Evolutionary conservation across 2,888 invertebrate species (phyloP), one percentile per base, ranked within the genome.

Genomic region (Argynnis bischoffii): DNA sequence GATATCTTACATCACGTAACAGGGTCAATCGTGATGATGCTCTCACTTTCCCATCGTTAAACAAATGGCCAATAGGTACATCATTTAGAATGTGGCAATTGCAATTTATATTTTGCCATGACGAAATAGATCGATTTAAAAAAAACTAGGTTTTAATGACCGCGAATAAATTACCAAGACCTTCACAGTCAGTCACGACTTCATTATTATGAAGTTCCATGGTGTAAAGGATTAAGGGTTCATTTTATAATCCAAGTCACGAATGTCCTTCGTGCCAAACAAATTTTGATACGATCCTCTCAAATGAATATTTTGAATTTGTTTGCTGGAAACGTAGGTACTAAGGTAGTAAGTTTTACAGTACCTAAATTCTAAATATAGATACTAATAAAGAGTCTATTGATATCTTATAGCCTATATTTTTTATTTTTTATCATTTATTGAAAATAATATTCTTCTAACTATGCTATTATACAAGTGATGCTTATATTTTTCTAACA

Each of bases 21-120:
- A 81, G 79, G 83, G 69, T 74, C 73, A 73, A 69, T 81, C 83
- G 83, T 80, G 79, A 80, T 81, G 78, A 80, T 83, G 78, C 80
- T 78, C 79, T 82, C 81, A 81, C 81, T 84, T 81, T 80, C 79
- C 73, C 75, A 75, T 66, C 68, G 64, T 70, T 69, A 70, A 74
- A 75, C 69, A 68, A 74, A 74, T 66, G 50, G 55, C 71, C 15
- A 54, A 56, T 66, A 65, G 64, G 55, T 73, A 73, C 73, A 65
- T 67, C 50, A 71, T 74, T 72, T 75, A 63, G 68, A 69, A 72
- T 75, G 68, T 55, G 65, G 73, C 69, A 75, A 75, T 72, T 67
- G 57, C 60, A 69, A 73, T 69, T 69, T 68, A 57, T 60, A 61
- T 69, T 65, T 64, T 67, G 60, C 59, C 59, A 67, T 71, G 69